Percentiles rank a stretch among this genome's conserved stretches.
Conservation (phyloP, 2,797 vertebrate species). For the Phrynocephalus vlangalii region DNA sequence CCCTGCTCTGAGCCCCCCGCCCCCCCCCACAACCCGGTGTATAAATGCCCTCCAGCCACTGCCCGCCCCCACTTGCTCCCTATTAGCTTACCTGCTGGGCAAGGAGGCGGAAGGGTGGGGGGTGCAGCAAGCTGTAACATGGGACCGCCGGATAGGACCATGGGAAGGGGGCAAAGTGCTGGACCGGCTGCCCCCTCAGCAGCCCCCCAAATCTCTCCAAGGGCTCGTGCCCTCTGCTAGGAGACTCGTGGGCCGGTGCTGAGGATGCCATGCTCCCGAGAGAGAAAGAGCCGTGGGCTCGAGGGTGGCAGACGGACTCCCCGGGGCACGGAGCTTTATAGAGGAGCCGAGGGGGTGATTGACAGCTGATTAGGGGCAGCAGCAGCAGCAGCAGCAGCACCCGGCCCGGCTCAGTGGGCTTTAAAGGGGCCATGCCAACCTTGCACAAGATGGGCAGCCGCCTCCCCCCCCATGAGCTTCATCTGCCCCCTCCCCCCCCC, state of each 20-base stretch:
- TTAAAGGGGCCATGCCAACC: background rate
- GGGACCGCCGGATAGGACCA: slow-evolving; percentile 21
- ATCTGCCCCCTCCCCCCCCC: too few species aligned
- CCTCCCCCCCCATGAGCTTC: too few species aligned
- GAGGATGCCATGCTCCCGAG: slow-evolving; percentile 54
- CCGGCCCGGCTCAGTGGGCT: background rate
- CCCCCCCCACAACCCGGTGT: background rate
- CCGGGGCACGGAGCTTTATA: slow-evolving; percentile 2
- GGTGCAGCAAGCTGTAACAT: slow-evolving; percentile 39
- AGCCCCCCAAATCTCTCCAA: background rate
- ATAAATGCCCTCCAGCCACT: background rate
- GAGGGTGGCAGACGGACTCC: accelerated
- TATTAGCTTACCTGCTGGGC: slow-evolving; percentile 56
- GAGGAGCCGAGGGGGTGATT: background rate
- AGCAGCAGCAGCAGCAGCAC: too few species aligned
- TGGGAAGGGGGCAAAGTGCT: slow-evolving; percentile 31
- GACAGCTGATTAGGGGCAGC: background rate
- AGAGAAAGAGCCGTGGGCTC: accelerated
- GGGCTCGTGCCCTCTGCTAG: accelerated
- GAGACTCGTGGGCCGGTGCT: background rate
- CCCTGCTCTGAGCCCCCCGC: background rate
- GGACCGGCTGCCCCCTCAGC: accelerated
- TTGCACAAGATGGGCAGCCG: too few species aligned
- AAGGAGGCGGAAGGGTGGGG: background rate
- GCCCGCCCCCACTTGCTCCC: accelerated